A percentile compares a stretch with the other conserved stretches of the same genome.
phyloP scores from a whole-genome alignment of 1,140 invertebrate species.

The Galendromus occidentalis region DNA sequence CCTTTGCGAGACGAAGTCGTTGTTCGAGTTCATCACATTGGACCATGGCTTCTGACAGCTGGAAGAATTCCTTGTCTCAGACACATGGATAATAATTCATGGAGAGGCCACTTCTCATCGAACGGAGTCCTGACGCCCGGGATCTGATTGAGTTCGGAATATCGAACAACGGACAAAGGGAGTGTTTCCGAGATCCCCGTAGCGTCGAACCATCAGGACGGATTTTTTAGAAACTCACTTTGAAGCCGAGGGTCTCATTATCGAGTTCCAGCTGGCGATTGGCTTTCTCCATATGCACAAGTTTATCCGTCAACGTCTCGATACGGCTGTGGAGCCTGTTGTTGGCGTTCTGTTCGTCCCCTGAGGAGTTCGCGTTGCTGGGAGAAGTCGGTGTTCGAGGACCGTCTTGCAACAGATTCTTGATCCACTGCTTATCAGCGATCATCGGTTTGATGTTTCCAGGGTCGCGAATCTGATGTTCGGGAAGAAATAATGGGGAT shows the following conservation, averaged over 20 bases:
- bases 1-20: constrained; percentile 11
- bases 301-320: neutral
- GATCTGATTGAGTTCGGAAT: too few species aligned
- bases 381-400: neutral
- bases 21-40: constrained; percentile 19
- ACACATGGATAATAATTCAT: neutral
- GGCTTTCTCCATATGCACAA: constrained; percentile 13
- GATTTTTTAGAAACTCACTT: neutral
- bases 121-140: too few species aligned
- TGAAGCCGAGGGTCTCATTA: constrained; percentile 19
- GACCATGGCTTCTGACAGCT: constrained; percentile 18
- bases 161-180: too few species aligned
- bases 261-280: constrained; percentile 19
- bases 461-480: constrained; percentile 7
- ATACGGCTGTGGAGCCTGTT: constrained; percentile 5
- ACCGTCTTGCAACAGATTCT: constrained; percentile 5
- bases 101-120: constrained; percentile 3
- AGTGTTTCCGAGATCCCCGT: neutral
- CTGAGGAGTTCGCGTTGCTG: neutral
- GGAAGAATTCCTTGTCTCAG: neutral
- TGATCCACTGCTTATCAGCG: constrained; percentile 7
- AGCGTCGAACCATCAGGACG: too few species aligned
- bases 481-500: neutral
- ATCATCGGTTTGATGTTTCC: constrained; percentile 8
- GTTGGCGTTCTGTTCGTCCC: neutral